Base-by-base conservation (phyloP, 1,140 invertebrate genomes). In the Trachymyrmex cornetzi region DNA sequence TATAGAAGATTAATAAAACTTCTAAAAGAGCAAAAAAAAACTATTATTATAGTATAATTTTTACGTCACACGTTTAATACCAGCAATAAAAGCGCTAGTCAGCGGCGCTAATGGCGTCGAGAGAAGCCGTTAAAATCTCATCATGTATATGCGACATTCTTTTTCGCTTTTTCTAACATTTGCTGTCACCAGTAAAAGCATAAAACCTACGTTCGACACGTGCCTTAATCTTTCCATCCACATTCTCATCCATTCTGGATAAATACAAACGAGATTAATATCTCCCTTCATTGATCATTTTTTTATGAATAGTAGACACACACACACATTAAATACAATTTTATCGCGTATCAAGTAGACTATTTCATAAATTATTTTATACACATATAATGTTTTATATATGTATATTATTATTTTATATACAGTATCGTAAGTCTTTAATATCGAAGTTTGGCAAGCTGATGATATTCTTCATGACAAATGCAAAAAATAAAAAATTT, bases 101-200 rank as follows among this genome's bases (percentile, higher is more conserved):
- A 64, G 53, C 9, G 27, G 63, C 74, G 77, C 77, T 88, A 90
- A 85, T 81, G 86, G 27, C 63, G 48, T 19, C 16, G 55, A 16
- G 24, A 48, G 27, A 59, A 86, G 24, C 81, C 85, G 79, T 90
- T 90, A 90, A 87, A 90, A 87, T 87, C 79, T 85, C 89, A 86
- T 90, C 89, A 90, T 87, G 61, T 85, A 81, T 85, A 75, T 53
- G 53, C 55, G 88, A 66, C n/a, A 55, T 69, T 69, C 61, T 30
- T 67, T 84, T 59, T 59, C 85, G 57, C 59, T 79, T 84, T 87
- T 85, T 82, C 55, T 87, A 74, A 89, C 82, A 67, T 22, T 24
- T 59, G 16, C 14, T 67, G 19, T 63, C 81, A 48, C 69, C 14
- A 30, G 38, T 24, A 77, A 77, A 77, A 64, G 48, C 22, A 38